phyloP scores from a whole-genome alignment of 2,113 vertebrate species.

The Peucedramus taeniatus region DNA sequence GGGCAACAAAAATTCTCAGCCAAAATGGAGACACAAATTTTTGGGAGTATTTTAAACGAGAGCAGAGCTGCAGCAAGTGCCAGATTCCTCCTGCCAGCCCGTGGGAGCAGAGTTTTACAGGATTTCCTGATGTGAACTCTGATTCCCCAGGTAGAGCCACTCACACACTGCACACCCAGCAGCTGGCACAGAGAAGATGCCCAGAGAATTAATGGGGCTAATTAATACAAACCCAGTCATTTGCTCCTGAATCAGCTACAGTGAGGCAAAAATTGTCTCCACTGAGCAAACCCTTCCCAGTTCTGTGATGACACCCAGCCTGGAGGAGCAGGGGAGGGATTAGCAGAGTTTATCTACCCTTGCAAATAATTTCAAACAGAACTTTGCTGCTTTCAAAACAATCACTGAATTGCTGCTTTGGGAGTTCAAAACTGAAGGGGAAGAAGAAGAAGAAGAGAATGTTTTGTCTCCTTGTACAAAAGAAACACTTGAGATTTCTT shows the following conservation, averaged over 20 bases:
- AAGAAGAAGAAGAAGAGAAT: no score
- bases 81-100: not conserved
- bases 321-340: not conserved
- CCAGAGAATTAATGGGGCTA: not conserved
- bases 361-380: not conserved
- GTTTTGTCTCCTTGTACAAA: not conserved
- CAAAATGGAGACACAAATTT: not conserved
- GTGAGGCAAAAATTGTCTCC: fast-evolving
- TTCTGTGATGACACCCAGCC: not conserved
- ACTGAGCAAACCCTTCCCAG: not conserved
- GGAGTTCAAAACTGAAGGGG: not conserved
- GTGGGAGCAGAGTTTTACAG: fast-evolving
- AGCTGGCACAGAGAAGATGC: not conserved
- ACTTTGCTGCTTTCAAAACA: not conserved
- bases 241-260: not conserved
- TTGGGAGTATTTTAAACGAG: not conserved
- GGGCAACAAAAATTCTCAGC: not conserved
- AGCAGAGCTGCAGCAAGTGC: not conserved
- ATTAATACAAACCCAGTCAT: not conserved
- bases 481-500: not conserved
- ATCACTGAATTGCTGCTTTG: not conserved
- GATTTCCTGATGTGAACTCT: not conserved
- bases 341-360: not conserved
- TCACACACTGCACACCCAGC: not conserved
- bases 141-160: not conserved